Evolutionary conservation across 2,797 vertebrate genomes (phyloP).

Genomic region (Cossypha niveicapilla): DNA sequence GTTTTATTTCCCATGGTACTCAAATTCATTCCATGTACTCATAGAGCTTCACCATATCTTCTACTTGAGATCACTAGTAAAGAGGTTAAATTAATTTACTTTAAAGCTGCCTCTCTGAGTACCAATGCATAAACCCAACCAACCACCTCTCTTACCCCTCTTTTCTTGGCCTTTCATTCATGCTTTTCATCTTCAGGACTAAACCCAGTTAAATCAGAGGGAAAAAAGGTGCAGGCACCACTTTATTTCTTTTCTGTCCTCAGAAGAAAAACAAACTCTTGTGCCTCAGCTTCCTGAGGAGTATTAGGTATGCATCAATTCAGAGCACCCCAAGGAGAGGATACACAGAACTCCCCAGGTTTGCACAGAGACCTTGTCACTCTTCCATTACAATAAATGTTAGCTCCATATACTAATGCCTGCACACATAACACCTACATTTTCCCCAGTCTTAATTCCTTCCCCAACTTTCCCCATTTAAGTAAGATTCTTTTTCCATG

Average conservation of each 20-base stretch:
- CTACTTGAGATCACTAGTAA: background rate
- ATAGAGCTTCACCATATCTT: background rate
- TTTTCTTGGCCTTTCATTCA: background rate
- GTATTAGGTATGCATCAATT: background rate
- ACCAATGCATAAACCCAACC: background rate
- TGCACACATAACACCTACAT: accelerated
- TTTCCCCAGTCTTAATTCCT: background rate
- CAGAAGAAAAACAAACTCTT: background rate
- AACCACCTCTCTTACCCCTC: background rate
- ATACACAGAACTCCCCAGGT: background rate
- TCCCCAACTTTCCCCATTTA: background rate
- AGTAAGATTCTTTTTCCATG: background rate
- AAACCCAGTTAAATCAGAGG: background rate
- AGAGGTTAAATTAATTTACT: background rate
- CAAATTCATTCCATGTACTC: background rate
- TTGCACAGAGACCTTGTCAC: background rate
- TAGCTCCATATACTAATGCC: background rate
- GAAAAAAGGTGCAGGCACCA: accelerated
- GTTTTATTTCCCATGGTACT: background rate
- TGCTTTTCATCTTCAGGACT: background rate
- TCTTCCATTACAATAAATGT: background rate
- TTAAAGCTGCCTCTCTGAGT: background rate
- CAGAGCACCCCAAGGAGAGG: background rate
- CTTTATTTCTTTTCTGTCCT: background rate
- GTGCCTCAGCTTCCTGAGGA: background rate